A percentile compares a stretch with the other conserved stretches of the same genome.
phyloP scores from a whole-genome alignment of 2,113 vertebrate genomes.

The Psophia crepitans region DNA sequence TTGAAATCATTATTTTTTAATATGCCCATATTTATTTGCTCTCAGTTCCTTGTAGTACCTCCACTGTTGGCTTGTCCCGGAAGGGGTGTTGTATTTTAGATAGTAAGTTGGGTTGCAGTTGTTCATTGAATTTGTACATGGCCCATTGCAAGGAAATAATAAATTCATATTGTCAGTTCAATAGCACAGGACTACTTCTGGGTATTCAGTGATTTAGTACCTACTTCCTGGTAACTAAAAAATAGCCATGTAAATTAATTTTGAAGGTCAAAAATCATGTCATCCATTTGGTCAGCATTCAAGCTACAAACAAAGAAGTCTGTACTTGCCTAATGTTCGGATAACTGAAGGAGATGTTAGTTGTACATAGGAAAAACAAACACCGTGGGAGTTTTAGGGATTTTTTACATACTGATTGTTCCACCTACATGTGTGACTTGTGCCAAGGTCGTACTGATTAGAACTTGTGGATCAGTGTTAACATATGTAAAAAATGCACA shows the following conservation, averaged over 20 bases:
- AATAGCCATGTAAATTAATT: not conserved
- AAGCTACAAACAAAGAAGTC: not conserved
- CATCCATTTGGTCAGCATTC: not conserved
- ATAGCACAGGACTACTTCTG: not conserved
- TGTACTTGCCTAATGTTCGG: not conserved
- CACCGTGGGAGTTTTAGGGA: not conserved
- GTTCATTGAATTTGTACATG: slow-evolving; percentile 1
- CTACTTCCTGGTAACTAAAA: not conserved
- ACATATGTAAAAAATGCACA: accelerated
- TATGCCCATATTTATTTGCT: not conserved
- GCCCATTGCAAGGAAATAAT: slow-evolving; percentile 13
- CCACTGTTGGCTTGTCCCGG: not conserved
- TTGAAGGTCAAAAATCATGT: not conserved
- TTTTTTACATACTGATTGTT: not conserved
- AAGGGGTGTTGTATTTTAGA: not conserved
- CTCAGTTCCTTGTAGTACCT: not conserved
- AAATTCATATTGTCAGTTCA: slow-evolving; percentile 42
- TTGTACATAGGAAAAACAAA: not conserved
- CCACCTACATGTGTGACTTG: not conserved
- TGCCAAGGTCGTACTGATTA: not conserved
- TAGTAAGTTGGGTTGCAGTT: not conserved
- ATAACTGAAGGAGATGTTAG: not conserved
- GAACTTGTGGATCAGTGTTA: not conserved
- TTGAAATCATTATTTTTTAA: not conserved
- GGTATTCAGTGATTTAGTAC: slow-evolving; percentile 1